Base-by-base conservation (phyloP, 2,888 invertebrate species). In the Parelbella ahira region DNA sequence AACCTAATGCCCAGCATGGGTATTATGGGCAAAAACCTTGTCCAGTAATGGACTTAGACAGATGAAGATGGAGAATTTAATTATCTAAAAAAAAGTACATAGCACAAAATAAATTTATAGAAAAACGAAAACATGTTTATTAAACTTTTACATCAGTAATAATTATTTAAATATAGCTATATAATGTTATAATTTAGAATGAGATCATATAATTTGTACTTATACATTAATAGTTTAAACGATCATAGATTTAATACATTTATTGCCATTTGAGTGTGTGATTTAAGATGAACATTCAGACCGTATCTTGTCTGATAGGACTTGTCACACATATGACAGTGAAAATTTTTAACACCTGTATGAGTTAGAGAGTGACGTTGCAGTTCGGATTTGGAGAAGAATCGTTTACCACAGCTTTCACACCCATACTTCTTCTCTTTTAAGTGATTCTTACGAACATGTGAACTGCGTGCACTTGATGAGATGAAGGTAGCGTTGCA, bases 261-360 rank as follows among this genome's bases (percentile, higher is more conserved):
- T 44, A 66, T 59, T 43, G 57, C 48, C 12, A 68, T 64, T 47
- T 54, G 55, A 4, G 78, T 59, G 57, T 87, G 87, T 0, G 84
- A 81, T 37, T 81, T 86, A 21, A 87, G 65, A 66, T 88, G 88
- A 0, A 86, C 82, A 68, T 87, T 88, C 24, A 88, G 56, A 0
- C 88, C 88, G 25, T 88, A 82, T 44, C 83, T 71, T 18, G 84
- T 87, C 53, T 87, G 86, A 49, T 88, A 88, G 0, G 87, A 83
- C 30, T 88, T 88, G 41, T 83, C 79, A 62, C 88, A 88, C 21
- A 82, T 45, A 50, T 86, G 79, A 45, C 88, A 88, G 42, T 86
- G 84, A 41, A 82, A 88, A 34, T 88, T 87, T 48, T 88, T 88
- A 0, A 81, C 82, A 0, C 87, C 88, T 0, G 87, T 86, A 38